phyloP scores from a whole-genome alignment of 1,140 invertebrate genomes.

The Geopemphigus sp. region DNA sequence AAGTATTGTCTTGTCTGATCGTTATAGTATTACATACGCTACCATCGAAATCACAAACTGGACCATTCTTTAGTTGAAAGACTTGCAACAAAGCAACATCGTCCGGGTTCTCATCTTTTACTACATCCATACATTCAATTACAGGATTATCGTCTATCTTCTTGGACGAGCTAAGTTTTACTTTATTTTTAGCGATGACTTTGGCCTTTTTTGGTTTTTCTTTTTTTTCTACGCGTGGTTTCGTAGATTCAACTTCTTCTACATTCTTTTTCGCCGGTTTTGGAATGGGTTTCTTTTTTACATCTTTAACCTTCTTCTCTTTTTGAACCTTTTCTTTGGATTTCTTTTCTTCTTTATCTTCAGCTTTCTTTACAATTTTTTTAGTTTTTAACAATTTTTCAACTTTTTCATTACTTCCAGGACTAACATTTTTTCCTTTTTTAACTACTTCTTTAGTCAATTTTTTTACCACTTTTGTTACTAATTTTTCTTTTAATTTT shows the following conservation, averaged over 20 bases:
- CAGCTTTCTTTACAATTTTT: conserved; percentile 33
- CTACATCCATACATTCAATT: conserved; percentile 33
- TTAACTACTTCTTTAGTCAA: conserved; percentile 27
- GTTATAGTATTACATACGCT: conserved; percentile 40
- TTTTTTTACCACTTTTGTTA: conserved; percentile 31
- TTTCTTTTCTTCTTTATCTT: conserved; percentile 50
- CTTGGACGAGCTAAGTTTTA: conserved; percentile 14
- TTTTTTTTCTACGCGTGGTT: conserved; percentile 9
- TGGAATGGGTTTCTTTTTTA: conserved; percentile 35
- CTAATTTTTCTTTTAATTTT: conserved; percentile 42
- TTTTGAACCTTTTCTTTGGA: conserved; percentile 46
- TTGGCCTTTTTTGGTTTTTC: background rate
- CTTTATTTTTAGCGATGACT: conserved; percentile 2
- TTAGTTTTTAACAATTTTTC: conserved; percentile 43
- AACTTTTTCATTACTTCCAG: conserved; percentile 44
- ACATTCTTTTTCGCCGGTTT: conserved; percentile 25
- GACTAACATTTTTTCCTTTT: conserved; percentile 46
- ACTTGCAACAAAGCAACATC: conserved; percentile 39
- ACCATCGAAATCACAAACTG: conserved; percentile 39
- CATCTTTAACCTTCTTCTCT: conserved; percentile 49
- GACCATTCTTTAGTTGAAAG: conserved; percentile 35
- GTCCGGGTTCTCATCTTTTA: conserved; percentile 43
- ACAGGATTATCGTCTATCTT: conserved; percentile 29
- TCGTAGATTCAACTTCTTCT: conserved; percentile 39
- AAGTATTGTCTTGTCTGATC: conserved; percentile 41